A percentile compares a stretch with the other conserved stretches of the same genome.
Conservation (phyloP, 1,140 invertebrate species). For the Drosophila kohkoa region DNA sequence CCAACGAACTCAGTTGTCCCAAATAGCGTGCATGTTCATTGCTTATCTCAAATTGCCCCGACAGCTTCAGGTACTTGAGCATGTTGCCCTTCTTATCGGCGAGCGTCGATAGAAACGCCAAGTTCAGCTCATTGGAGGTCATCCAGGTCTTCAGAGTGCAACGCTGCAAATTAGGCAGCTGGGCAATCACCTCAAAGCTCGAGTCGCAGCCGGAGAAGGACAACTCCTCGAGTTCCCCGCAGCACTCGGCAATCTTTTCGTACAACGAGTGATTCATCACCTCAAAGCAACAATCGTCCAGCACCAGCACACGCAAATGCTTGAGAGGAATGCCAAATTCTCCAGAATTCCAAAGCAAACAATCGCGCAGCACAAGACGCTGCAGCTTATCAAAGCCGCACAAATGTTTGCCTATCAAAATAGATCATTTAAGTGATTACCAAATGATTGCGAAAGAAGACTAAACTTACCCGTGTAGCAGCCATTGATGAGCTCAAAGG, state of each 20-base stretch:
- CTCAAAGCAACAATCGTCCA: conserved; percentile 75
- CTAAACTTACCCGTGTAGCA: conserved; percentile 63
- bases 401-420: conserved; percentile 55
- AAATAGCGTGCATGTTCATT: conserved; percentile 62
- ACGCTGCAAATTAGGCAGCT: conserved; percentile 59
- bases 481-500: conserved; percentile 64
- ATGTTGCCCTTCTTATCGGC: conserved; percentile 55
- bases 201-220: conserved; percentile 65
- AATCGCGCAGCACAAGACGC: conserved; percentile 58
- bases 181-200: conserved; percentile 66
- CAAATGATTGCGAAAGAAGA: not conserved
- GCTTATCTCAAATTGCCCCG: conserved; percentile 58
- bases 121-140: conserved; percentile 65
- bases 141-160: conserved; percentile 69
- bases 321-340: conserved; percentile 65
- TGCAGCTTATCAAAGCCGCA: conserved; percentile 62
- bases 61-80: conserved; percentile 53
- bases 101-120: conserved; percentile 51
- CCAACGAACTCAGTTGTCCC: conserved; percentile 53
- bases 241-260: conserved; percentile 65
- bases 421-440: not conserved
- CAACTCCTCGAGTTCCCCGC: conserved; percentile 57
- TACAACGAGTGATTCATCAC: conserved; percentile 71
- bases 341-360: conserved; percentile 67
- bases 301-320: conserved; percentile 30